Evolutionary conservation across 2,797 vertebrate genomes (phyloP).

Genomic region (Monodelphis domestica): DNA sequence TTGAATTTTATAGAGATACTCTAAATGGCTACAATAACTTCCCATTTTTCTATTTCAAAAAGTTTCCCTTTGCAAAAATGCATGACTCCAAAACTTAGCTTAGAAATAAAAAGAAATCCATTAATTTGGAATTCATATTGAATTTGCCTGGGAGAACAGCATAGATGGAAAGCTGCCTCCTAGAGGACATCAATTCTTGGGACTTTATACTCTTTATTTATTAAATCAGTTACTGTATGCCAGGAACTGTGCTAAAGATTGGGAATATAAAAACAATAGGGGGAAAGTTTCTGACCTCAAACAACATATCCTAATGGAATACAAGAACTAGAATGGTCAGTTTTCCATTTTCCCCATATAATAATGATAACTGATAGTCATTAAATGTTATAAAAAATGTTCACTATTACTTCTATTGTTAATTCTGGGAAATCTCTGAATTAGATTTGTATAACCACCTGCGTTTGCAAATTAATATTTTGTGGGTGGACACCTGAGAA

Average conservation of each 20-base stretch:
- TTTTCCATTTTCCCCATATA: constrained; percentile 16
- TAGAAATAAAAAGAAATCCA: too few species aligned
- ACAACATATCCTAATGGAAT: neutral
- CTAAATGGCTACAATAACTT: neutral
- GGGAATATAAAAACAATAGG: neutral
- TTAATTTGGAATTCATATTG: too few species aligned
- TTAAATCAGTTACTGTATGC: neutral
- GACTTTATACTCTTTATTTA: too few species aligned
- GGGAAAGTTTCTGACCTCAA: neutral
- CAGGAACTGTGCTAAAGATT: too few species aligned
- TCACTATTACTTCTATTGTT: neutral
- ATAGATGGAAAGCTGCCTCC: too few species aligned
- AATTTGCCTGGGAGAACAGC: too few species aligned
- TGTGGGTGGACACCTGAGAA: too few species aligned
- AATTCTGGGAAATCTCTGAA: neutral
- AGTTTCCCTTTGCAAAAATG: too few species aligned
- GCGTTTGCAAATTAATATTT: too few species aligned
- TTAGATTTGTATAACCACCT: too few species aligned
- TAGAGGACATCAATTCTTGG: too few species aligned
- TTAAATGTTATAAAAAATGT: constrained; percentile 38
- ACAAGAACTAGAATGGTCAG: constrained; percentile 11
- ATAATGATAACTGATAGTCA: constrained; percentile 25
- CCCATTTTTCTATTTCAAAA: constrained; percentile 20
- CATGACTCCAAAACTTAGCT: too few species aligned
- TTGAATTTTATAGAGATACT: neutral